Evolutionary conservation across 2,113 vertebrate species (phyloP), one percentile per base, ranked within the genome.

Genomic region (Etheostoma spectabile): DNA sequence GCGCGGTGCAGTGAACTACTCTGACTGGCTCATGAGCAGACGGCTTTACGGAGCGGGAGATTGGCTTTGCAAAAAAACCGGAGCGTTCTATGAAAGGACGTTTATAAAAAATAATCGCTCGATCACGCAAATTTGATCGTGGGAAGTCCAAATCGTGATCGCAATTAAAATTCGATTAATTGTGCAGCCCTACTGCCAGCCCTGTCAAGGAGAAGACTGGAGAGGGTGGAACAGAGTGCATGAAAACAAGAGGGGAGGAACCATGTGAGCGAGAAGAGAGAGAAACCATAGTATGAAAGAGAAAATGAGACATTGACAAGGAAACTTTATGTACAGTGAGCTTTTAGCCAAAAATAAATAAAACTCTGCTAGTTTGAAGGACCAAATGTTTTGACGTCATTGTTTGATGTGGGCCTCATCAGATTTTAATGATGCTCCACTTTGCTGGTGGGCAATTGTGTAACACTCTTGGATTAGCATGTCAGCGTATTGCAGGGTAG

Each of bases 131-230:
- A n/a, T n/a, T n/a, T n/a, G n/a, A n/a, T n/a, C n/a, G n/a, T n/a
- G n/a, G n/a, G n/a, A n/a, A n/a, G n/a, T n/a, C n/a, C n/a, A n/a
- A n/a, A n/a, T n/a, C n/a, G n/a, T n/a, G n/a, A n/a, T n/a, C n/a
- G n/a, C n/a, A n/a, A n/a, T n/a, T n/a, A n/a, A n/a, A n/a, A n/a
- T n/a, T n/a, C n/a, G n/a, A n/a, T n/a, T n/a, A n/a, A n/a, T n/a
- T n/a, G n/a, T n/a, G n/a, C n/a, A n/a, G n/a, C n/a, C n/a, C n/a
- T n/a, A n/a, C 82, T 88, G 77, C 82, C 76, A 72, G 65, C 67
- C 10, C 76, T 86, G 86, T 87, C 80, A 83, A 84, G 81, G 75
- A 82, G 80, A 85, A 74, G 80, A 89, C 62, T 85, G 56, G 82
- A 46, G 57, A 84, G 72, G 75, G 82, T 79, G 69, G 12, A 74